Evolutionary conservation across 2,113 vertebrate genomes (phyloP).

Genomic region (Aptenodytes patagonicus): DNA sequence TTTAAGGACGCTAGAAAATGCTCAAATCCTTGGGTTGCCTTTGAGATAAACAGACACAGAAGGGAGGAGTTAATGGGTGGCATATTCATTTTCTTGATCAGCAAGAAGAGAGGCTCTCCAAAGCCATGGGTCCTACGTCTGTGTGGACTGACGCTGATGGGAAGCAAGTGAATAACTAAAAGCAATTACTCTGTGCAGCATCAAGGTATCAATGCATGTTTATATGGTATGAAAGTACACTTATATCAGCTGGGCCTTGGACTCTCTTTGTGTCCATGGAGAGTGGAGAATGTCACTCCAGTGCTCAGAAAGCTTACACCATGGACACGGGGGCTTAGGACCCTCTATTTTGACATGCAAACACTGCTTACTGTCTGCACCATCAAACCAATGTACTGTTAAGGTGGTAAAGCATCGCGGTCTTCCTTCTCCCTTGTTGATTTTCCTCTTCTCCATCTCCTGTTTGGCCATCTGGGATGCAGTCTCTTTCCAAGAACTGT

Average conservation of each 20-base stretch:
- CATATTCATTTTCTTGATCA: background rate
- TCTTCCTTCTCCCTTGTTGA: background rate
- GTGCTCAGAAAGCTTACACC: background rate
- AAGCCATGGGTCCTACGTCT: background rate
- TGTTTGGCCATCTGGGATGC: background rate
- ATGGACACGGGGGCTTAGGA: fast-evolving
- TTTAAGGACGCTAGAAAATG: background rate
- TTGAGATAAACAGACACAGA: background rate
- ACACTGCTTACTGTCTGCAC: background rate
- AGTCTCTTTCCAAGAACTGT: background rate
- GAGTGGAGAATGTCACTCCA: background rate
- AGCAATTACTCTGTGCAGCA: background rate
- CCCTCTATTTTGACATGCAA: background rate
- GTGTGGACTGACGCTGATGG: background rate
- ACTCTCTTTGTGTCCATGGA: background rate
- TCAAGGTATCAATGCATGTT: background rate
- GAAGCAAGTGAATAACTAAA: background rate
- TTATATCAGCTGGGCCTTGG: background rate
- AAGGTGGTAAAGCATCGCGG: background rate
- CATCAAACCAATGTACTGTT: background rate
- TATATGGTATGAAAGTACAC: background rate
- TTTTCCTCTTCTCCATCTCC: background rate
- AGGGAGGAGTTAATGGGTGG: background rate
- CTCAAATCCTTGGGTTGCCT: background rate
- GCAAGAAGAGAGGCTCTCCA: background rate